These are phyloP conservation scores for Girardinus metallicus DNA, from an alignment of 2,797 vertebrate genomes.

Conservation along the genomic window DNA sequence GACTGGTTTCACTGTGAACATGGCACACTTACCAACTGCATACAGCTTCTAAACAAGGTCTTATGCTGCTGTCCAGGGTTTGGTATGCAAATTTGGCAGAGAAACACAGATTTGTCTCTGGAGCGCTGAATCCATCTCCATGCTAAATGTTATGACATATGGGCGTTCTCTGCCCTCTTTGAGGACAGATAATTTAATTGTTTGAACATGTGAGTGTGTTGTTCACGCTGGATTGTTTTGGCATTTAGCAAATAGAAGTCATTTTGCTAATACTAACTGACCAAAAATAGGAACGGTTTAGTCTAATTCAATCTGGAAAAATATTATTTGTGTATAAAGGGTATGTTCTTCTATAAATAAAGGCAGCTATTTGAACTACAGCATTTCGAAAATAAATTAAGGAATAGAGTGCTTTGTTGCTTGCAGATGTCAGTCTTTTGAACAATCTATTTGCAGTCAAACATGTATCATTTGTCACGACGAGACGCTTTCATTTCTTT, in stretches of 20 bases:
- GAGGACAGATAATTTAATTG: background rate
- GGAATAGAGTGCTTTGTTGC: slow-evolving; percentile 1
- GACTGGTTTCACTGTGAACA: background rate
- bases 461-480: slow-evolving; percentile 21
- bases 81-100: background rate
- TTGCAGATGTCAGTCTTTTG: slow-evolving; percentile 6
- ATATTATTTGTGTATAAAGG: background rate
- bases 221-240: background rate
- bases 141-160: background rate
- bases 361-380: slow-evolving; percentile 3
- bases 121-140: background rate
- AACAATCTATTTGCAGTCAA: slow-evolving; percentile 35
- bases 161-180: background rate
- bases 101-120: background rate
- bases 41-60: background rate
- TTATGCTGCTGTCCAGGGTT: background rate
- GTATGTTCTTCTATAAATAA: background rate
- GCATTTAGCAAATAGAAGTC: background rate
- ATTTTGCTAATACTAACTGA: background rate
- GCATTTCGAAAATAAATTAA: slow-evolving; percentile 16
- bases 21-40: background rate
- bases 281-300: background rate
- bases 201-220: background rate
- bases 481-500: slow-evolving; percentile 26
- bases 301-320: background rate